These are phyloP conservation scores for Augochlorella aurata DNA, from an alignment of 2,888 invertebrate genomes.

Conservation along the genomic window DNA sequence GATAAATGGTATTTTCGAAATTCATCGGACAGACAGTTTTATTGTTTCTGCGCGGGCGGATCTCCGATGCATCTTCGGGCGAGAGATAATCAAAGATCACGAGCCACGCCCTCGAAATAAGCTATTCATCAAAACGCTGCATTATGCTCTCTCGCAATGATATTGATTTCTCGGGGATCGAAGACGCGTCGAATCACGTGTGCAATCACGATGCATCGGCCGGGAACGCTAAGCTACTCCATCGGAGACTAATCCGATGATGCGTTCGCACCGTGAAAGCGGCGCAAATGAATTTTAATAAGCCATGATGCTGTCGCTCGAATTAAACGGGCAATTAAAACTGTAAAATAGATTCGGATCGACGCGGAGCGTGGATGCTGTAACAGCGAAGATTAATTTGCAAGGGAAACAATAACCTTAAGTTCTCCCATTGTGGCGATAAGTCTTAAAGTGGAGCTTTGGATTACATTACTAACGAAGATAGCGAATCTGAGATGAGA, in stretches of 20 bases:
- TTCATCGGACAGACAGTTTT: not conserved
- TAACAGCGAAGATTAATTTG: not conserved
- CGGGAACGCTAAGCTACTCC: not conserved
- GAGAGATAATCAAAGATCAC: constrained; percentile 60
- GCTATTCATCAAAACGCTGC: constrained; percentile 53
- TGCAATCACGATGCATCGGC: constrained; percentile 29
- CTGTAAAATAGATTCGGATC: not conserved
- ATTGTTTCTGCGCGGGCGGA: not conserved
- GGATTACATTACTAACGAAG: constrained; percentile 36
- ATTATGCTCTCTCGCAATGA: constrained; percentile 45
- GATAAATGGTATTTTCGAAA: not conserved
- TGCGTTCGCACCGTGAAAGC: not conserved
- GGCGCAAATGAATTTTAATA: not conserved
- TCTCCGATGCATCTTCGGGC: constrained; percentile 22
- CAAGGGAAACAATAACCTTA: not conserved
- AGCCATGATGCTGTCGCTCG: not conserved
- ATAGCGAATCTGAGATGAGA: constrained; percentile 41
- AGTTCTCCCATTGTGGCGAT: not conserved
- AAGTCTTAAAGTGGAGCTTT: constrained; percentile 1
- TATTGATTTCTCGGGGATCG: constrained; percentile 54
- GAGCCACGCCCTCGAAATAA: constrained; percentile 25
- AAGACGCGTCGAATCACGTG: constrained; percentile 34
- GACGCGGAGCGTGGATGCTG: not conserved
- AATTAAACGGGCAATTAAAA: constrained; percentile 5
- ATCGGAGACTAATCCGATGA: constrained; percentile 24